Percentiles rank a stretch among this genome's conserved stretches.
These are phyloP conservation scores for Triplophysa tibetana DNA, from an alignment of 2,113 vertebrate genomes.

Conservation along the genomic window DNA sequence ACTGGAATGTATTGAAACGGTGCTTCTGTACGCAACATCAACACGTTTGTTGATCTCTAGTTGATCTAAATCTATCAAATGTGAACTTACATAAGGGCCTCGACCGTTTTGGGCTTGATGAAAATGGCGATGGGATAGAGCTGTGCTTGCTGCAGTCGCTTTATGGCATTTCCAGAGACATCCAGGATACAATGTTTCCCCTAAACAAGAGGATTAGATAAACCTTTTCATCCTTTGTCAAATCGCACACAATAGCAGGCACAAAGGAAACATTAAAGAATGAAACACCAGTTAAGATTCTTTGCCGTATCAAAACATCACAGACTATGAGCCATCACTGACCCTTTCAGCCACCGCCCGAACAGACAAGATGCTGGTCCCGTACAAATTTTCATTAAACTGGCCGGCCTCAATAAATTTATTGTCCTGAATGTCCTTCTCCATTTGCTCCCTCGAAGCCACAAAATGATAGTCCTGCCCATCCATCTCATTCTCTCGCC, in stretches of 20 bases:
- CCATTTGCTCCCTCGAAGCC: slow-evolving; percentile 93
- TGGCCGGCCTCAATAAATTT: slow-evolving; percentile 98
- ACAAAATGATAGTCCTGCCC: slow-evolving; percentile 99
- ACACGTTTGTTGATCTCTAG: no score
- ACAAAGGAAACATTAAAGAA: slow-evolving; percentile 10
- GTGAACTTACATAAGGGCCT: slow-evolving; percentile 95
- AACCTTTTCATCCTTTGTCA: neutral
- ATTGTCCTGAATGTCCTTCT: slow-evolving; percentile 99
- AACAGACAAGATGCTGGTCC: slow-evolving; percentile 96
- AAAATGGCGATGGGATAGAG: slow-evolving; percentile 97
- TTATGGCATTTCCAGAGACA: slow-evolving; percentile 98
- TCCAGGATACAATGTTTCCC: slow-evolving; percentile 99
- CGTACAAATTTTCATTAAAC: slow-evolving; percentile 98
- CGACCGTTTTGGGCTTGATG: slow-evolving; percentile 99
- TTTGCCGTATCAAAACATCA: slow-evolving; percentile 13
- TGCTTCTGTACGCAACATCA: no score
- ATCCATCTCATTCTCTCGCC: slow-evolving; percentile 92
- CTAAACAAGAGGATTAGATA: slow-evolving; percentile 67
- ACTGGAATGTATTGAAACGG: no score
- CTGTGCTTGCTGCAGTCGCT: slow-evolving; percentile 98
- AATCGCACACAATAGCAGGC: slow-evolving; percentile 1
- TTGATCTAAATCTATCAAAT: neutral
- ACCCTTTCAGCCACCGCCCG: slow-evolving; percentile 95
- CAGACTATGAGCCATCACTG: slow-evolving; percentile 54
- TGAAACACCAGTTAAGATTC: neutral